Conservation (phyloP, 2,113 vertebrate genomes). For the Rhynchopsitta pachyrhyncha region DNA sequence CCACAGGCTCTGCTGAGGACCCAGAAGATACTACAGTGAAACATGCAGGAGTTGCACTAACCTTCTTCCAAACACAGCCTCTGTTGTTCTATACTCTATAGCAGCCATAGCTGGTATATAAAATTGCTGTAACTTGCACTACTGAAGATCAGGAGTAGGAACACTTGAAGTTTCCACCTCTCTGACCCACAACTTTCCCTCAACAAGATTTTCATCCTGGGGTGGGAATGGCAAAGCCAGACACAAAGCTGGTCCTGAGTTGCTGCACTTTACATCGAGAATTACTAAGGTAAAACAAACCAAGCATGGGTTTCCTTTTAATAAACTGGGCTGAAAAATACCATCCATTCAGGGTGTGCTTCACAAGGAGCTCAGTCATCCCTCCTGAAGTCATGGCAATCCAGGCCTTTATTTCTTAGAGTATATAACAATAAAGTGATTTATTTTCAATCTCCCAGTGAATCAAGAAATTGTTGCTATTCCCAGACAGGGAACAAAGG, state of each 20-base stretch:
- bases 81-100: fast-evolving
- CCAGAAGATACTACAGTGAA: background rate
- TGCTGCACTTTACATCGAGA: background rate
- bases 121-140: background rate
- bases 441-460: conserved; percentile 25
- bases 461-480: conserved; percentile 38
- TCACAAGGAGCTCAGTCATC: background rate
- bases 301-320: background rate
- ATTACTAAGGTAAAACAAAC: background rate
- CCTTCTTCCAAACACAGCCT: background rate
- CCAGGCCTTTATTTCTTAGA: conserved; percentile 15
- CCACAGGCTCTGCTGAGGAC: background rate
- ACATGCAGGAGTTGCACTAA: background rate
- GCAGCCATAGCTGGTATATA: background rate
- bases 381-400: background rate
- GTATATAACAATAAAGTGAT: conserved; percentile 21
- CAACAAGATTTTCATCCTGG: background rate
- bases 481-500: conserved; percentile 37
- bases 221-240: background rate
- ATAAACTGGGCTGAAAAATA: background rate
- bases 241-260: background rate
- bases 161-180: background rate
- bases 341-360: background rate
- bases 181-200: background rate
- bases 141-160: background rate